Evolutionary conservation across 2,113 vertebrate genomes (phyloP).

Genomic region (Camelus bactrianus): DNA sequence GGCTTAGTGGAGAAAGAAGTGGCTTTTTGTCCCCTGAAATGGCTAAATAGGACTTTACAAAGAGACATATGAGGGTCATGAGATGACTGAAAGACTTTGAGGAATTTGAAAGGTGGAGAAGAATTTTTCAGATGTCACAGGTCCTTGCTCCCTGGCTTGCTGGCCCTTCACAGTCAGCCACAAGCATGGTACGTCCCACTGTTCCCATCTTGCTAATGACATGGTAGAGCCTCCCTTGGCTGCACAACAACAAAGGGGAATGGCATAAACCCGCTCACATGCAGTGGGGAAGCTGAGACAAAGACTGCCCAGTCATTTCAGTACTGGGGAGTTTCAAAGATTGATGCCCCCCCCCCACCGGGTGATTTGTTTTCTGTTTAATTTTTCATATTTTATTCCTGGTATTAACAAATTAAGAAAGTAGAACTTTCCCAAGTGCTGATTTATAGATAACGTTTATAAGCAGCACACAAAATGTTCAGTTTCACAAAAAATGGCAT

Average conservation of each 20-base stretch:
- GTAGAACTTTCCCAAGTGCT: neutral
- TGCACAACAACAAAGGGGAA: neutral
- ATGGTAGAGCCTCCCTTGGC: neutral
- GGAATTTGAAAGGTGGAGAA: neutral
- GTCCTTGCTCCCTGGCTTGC: neutral
- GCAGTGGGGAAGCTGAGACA: slow-evolving; percentile 67
- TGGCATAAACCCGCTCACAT: neutral
- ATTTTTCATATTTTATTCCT: neutral
- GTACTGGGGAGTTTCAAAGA: slow-evolving; percentile 63
- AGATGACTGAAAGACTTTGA: neutral
- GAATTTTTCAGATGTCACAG: neutral
- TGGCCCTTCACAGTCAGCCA: neutral
- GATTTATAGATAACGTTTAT: neutral
- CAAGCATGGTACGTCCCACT: neutral
- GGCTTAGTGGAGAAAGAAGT: neutral
- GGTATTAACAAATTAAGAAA: neutral
- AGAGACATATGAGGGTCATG: neutral
- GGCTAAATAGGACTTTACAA: neutral
- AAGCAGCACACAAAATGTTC: neutral
- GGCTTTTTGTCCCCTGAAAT: neutral
- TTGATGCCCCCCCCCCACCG: slow-evolving; percentile 38
- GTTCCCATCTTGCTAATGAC: neutral
- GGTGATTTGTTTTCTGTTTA: neutral
- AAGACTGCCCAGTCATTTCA: slow-evolving; percentile 71
- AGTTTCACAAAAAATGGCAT: neutral